Base-by-base conservation (phyloP, 2,888 invertebrate species). In the Clusia tigrina region DNA sequence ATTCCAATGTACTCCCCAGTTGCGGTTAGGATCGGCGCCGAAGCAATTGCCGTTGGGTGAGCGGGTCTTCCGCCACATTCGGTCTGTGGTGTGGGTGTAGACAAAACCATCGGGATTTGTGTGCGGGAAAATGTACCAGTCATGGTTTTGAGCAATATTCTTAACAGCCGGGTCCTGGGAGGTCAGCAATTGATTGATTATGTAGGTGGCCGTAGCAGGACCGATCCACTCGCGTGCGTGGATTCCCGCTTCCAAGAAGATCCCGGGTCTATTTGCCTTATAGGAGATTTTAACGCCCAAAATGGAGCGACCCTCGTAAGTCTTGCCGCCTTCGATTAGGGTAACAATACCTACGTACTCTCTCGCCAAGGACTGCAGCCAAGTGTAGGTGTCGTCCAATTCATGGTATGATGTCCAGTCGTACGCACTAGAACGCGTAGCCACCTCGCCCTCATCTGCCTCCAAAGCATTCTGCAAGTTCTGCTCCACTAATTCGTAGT, bases 161-260 rank as follows among this genome's bases (percentile, higher is more conserved):
- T 80, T 81, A 0, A 88, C 80, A 15, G 85, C 85, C 0, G 81
- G 70, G 24, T 88, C 83, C 0, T 84, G 78, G 37, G 89, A 89
- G 61, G 85, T 86, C 12, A 90, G 79, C 2, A 91, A 78, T 74
- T 90, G 86, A 66, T 89, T 87, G 5, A 88, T 79, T 1, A 91
- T 81, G 70, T 88, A 91, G 0, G 89, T 87, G 0, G 88, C 80
- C 0, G 89, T 85, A 0, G 90, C 89, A 0, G 91, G 88, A 0
- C 89, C 86, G 3, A 91, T 86, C 91, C 91, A 94, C 81, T 94
- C 94, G 53, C 93, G 88, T 0, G 88, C 91, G 65, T 92, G 87
- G 71, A 91, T 90, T 62, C 85, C 42, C 3, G 55, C n/a, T 1
- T 59, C 48, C 18, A 68, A 63, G 15, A 48, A 48, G 15, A 68